Conservation (phyloP, 1,140 invertebrate genomes). For the Fragariocoptes setiger region DNA sequence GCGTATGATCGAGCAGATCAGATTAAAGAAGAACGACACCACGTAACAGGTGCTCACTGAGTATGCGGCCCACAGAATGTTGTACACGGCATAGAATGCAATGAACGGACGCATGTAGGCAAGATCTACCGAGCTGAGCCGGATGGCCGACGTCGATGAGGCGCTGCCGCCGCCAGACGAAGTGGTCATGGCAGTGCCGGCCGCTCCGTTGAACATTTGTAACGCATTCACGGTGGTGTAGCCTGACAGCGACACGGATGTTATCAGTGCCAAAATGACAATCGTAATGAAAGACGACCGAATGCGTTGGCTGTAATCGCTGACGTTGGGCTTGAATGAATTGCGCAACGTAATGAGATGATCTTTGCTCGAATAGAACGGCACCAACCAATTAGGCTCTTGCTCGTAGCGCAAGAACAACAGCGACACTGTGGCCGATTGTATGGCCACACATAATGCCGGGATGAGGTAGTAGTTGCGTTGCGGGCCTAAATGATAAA, state of each 20-base stretch:
- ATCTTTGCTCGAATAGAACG: constrained; percentile 8
- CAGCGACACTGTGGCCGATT: constrained; percentile 3
- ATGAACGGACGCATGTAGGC: constrained; percentile 3
- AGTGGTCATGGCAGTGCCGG: not conserved
- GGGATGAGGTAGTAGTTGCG: constrained; percentile 11
- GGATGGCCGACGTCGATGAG: not conserved
- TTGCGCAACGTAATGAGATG: not conserved
- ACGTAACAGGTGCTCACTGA: constrained; percentile 7
- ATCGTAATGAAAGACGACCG: constrained; percentile 1
- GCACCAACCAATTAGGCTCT: constrained; percentile 8
- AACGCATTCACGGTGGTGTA: not conserved
- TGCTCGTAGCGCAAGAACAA: constrained; percentile 9
- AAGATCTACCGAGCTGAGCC: constrained; percentile 5
- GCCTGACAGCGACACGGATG: not conserved
- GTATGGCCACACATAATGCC: constrained; percentile 6
- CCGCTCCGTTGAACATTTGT: not conserved
- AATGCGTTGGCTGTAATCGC: constrained; percentile 1
- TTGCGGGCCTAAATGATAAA: not conserved
- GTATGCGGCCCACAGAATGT: constrained; percentile 9
- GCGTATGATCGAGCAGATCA: constrained; percentile 6
- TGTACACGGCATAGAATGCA: constrained; percentile 4
- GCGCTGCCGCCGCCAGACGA: constrained; percentile 2
- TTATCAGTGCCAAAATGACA: constrained; percentile 1
- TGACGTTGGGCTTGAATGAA: constrained; percentile 2
- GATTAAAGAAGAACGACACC: constrained; percentile 8